Evolutionary conservation across 2,888 invertebrate genomes (phyloP).

Genomic region (Abrostola tripartita): DNA sequence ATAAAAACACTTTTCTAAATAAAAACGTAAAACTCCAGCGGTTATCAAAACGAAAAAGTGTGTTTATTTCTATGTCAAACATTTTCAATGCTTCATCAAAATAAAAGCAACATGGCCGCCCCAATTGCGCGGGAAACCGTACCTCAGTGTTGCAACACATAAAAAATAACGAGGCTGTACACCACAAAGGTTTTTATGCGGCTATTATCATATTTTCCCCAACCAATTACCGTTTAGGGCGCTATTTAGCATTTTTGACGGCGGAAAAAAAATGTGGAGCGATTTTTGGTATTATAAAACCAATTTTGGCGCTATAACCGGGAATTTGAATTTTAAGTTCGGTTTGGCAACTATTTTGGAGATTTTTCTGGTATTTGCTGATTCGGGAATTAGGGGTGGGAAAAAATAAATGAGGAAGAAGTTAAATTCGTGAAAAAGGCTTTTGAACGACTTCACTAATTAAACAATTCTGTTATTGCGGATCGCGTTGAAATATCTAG

Average conservation of each 20-base stretch:
- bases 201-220: constrained; percentile 83
- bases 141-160: constrained; percentile 63
- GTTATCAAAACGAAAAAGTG: background rate
- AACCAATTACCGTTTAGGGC: constrained; percentile 77
- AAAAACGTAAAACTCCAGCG: background rate
- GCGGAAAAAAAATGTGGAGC: constrained; percentile 55
- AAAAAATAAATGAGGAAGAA: background rate
- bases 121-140: constrained; percentile 70
- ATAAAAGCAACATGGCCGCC: constrained; percentile 70
- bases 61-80: constrained; percentile 39
- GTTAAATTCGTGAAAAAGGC: too few species aligned
- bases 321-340: constrained; percentile 49
- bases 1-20: background rate
- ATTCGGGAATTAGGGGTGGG: background rate
- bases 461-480: background rate
- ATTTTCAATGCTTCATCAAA: constrained; percentile 48
- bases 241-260: constrained; percentile 74
- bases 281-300: constrained; percentile 59
- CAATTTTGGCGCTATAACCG: constrained; percentile 50
- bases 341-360: constrained; percentile 31
- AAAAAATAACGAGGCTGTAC: constrained; percentile 77
- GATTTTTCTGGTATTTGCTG: constrained; percentile 4
- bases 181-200: constrained; percentile 78
- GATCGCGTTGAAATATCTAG: too few species aligned
- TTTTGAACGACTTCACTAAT: background rate